Base-by-base conservation (phyloP, 2,797 vertebrate genomes). In the Chaunax sp. region DNA sequence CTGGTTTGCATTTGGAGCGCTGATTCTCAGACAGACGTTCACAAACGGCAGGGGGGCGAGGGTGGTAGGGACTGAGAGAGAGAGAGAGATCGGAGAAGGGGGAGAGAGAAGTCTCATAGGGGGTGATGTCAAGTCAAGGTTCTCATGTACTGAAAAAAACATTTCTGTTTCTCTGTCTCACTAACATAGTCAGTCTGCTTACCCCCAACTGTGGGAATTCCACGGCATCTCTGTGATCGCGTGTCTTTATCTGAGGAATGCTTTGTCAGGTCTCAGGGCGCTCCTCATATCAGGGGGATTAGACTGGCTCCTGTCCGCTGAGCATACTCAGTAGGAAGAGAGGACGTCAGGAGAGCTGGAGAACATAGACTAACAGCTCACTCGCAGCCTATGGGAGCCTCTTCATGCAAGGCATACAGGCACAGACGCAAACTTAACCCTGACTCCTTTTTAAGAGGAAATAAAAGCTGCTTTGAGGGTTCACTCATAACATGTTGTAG, bases 271-370 rank as follows among this genome's bases (percentile, higher is more conserved):
- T 95, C 95, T 98, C 96, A 94, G 94, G 95, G 93, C 89, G 90
- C 96, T 98, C 95, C 95, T 96, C 95, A 94, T 99, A 98, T 98
- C 97, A 96, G 96, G 93, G 94, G 96, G 96, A 97, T 98, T 98
- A 99, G 96, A 94, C 90, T 89, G 93, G 92, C 93, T 94, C 93
- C 93, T 90, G 89, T 89, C 87, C 87, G 82, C 89, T 89, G 82
- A 87, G 88, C 84, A 62, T 85, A 84, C 84, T 86, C 79, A 25
- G 82, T 83, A 75, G 83, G 72, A 76, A 81, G 72, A 77, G 79
- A 75, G 73, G 80, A 85, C 73, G 62, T 87, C 81, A 77, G 85
- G 87, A 88, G 84, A 83, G 94, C 96, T 97, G 97, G 96, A 95
- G 91, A 96, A 85, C 94, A 95, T 97, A 96, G 93, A 91, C 93